Evolutionary conservation across 2,888 invertebrate genomes (phyloP).

Genomic region (Mimachlamys varia): DNA sequence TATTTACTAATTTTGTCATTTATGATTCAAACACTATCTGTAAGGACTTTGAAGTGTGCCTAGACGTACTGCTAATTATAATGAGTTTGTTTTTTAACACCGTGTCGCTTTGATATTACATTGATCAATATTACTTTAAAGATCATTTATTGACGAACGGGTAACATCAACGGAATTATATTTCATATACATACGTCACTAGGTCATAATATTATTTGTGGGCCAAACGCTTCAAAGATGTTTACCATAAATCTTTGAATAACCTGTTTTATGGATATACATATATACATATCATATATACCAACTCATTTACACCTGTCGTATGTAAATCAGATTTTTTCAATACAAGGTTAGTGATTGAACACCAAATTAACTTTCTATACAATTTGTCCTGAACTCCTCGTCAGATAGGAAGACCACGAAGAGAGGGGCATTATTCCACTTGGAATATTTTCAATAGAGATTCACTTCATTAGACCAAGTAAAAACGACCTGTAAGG

Average conservation of each 20-base stretch:
- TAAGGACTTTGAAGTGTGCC: background rate
- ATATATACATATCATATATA: background rate
- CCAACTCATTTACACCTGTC: background rate
- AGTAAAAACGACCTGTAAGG: slow-evolving; percentile 5
- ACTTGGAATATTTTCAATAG: background rate
- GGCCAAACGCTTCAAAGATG: background rate
- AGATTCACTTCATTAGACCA: slow-evolving; percentile 6
- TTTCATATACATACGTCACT: background rate
- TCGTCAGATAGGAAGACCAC: background rate
- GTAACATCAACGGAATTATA: background rate
- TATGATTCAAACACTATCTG: no score
- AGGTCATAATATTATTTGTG: background rate
- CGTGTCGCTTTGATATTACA: background rate
- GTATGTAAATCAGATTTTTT: background rate
- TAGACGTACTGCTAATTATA: background rate
- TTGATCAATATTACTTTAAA: background rate
- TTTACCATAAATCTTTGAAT: background rate
- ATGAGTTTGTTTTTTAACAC: background rate
- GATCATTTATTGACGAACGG: background rate
- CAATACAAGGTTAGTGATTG: background rate
- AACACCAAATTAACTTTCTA: background rate
- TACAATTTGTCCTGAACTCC: slow-evolving; percentile 27
- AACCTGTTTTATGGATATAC: background rate
- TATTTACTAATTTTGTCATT: no score
- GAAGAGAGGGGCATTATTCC: background rate